Conservation (phyloP, 1,140 invertebrate genomes). For the Cotesia typhae region DNA sequence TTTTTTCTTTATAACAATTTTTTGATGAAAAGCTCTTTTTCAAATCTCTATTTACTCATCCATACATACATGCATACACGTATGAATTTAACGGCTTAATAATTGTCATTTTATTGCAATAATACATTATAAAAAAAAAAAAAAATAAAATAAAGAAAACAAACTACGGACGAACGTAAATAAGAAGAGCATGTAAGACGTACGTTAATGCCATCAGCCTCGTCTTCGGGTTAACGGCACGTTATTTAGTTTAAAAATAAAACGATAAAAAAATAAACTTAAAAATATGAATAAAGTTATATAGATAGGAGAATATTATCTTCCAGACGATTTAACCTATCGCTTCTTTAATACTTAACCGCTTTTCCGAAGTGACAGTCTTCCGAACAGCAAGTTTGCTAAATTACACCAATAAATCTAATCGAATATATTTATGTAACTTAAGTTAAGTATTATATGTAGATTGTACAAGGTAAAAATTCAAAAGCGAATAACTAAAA, state of each 20-base stretch:
- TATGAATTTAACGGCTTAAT: not conserved
- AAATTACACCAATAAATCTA: conserved; percentile 22
- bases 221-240: conserved; percentile 16
- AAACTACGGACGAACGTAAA: not conserved
- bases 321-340: conserved; percentile 23
- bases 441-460: no score
- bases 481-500: not conserved
- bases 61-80: no score
- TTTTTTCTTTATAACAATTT: no score
- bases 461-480: conserved; percentile 4
- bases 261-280: conserved; percentile 1
- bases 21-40: not conserved
- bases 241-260: conserved; percentile 18
- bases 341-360: not conserved
- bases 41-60: not conserved
- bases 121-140: not conserved
- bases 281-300: conserved; percentile 22
- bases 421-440: no score
- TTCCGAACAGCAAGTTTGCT: not conserved
- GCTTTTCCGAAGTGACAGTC: not conserved
- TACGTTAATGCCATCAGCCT: conserved; percentile 14
- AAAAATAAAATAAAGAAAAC: not conserved
- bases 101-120: conserved; percentile 1
- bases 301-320: not conserved
- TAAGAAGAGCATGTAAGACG: not conserved